phyloP scores from a whole-genome alignment of 2,888 invertebrate species.

The Hydriomena furcata region DNA sequence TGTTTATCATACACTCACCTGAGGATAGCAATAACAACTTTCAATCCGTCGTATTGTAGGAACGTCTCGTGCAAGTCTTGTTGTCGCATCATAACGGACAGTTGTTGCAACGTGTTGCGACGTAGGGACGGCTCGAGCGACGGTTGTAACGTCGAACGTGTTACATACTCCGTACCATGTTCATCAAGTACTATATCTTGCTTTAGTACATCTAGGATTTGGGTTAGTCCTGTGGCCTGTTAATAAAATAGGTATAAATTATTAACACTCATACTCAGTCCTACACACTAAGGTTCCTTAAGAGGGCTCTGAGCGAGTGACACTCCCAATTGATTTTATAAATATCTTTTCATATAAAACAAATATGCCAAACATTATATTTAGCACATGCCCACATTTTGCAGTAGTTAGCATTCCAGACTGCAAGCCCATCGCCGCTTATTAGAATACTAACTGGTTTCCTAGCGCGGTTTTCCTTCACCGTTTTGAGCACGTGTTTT shows the following conservation, averaged over 20 bases:
- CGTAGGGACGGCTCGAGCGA: constrained; percentile 86
- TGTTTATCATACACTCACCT: constrained; percentile 51
- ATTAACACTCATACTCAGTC: too few species aligned
- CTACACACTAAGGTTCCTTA: too few species aligned
- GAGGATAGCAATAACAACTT: constrained; percentile 65
- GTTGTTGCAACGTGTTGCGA: constrained; percentile 86
- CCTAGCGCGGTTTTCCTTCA: too few species aligned
- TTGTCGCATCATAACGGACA: constrained; percentile 87
- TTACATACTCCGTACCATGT: constrained; percentile 49
- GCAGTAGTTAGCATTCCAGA: too few species aligned
- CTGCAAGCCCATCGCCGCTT: too few species aligned
- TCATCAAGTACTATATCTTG: constrained; percentile 68
- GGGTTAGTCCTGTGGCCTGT: constrained; percentile 65
- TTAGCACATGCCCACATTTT: too few species aligned
- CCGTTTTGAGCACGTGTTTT: too few species aligned
- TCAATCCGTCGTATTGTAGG: constrained; percentile 81
- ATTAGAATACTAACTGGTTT: too few species aligned
- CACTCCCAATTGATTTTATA: too few species aligned
- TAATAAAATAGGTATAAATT: constrained; percentile 24
- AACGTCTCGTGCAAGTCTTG: constrained; percentile 84
- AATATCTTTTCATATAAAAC: too few species aligned
- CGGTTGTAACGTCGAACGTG: constrained; percentile 44
- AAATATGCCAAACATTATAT: too few species aligned
- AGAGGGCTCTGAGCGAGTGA: too few species aligned
- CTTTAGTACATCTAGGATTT: constrained; percentile 73